Evolutionary conservation across 2,888 invertebrate genomes (phyloP).

Genomic region (Thelaira solivaga): DNA sequence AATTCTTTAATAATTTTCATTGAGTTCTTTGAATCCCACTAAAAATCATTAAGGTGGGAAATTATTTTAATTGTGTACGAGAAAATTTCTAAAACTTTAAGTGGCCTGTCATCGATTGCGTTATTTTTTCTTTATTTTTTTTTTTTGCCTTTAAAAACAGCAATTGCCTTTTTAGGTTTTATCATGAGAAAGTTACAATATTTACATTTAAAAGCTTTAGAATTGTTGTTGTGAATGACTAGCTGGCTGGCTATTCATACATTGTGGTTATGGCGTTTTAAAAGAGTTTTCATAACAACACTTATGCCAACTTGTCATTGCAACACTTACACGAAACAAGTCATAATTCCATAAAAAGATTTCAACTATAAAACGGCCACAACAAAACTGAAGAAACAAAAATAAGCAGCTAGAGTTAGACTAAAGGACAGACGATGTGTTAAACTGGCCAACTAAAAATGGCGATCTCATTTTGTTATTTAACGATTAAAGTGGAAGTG

Average conservation of each 20-base stretch:
- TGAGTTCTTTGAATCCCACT: neutral
- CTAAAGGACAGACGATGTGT: conserved; percentile 16
- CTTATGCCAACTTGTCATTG: conserved; percentile 62
- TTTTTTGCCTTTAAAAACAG: neutral
- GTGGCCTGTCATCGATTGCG: conserved; percentile 36
- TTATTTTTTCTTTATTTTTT: neutral
- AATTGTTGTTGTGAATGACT: conserved; percentile 1
- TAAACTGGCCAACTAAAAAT: conserved; percentile 50
- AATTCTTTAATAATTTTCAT: neutral
- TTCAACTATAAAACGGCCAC: conserved; percentile 22
- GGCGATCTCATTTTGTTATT: conserved; percentile 45
- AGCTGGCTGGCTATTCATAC: neutral
- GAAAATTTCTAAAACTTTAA: conserved; percentile 26
- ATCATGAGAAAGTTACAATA: conserved; percentile 50
- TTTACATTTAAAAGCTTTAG: conserved; percentile 39
- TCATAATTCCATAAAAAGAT: conserved; percentile 61
- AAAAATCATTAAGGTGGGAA: conserved; percentile 35
- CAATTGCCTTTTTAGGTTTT: conserved; percentile 22
- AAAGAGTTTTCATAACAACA: conserved; percentile 50
- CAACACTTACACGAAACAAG: conserved; percentile 60
- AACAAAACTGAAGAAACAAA: conserved; percentile 7
- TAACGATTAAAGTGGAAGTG: conserved; percentile 53
- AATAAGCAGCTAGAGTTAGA: neutral
- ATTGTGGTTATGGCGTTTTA: conserved; percentile 56
- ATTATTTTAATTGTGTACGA: conserved; percentile 25